phyloP scores from a whole-genome alignment of 2,888 invertebrate genomes.

The Phalera bucephala region DNA sequence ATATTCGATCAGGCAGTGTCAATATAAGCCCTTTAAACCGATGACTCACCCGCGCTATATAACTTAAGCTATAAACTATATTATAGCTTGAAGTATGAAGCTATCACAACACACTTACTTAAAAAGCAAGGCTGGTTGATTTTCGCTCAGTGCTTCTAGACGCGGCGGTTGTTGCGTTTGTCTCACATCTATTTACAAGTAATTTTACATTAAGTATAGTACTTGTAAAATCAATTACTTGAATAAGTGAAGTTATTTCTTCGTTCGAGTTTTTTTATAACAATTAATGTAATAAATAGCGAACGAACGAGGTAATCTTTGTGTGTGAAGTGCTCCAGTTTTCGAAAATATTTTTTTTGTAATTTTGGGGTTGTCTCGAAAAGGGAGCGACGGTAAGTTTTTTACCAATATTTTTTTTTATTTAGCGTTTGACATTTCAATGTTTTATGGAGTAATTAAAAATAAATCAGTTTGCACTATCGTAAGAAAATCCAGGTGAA shows the following conservation, averaged over 20 bases:
- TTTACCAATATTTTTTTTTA: constrained; percentile 4
- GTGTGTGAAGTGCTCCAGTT: constrained; percentile 44
- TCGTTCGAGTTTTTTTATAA: constrained; percentile 1
- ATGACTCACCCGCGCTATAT: too few species aligned
- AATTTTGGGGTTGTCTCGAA: constrained; percentile 27
- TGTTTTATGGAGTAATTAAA: too few species aligned
- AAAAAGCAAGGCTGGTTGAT: constrained; percentile 50
- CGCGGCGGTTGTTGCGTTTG: constrained; percentile 56
- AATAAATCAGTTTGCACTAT: too few species aligned
- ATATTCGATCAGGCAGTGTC: too few species aligned
- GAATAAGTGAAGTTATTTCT: constrained; percentile 31
- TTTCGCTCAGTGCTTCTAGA: constrained; percentile 47
- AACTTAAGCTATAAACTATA: background rate
- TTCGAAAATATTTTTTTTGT: constrained; percentile 13
- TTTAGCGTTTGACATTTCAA: too few species aligned
- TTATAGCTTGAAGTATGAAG: constrained; percentile 1
- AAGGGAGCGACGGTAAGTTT: constrained; percentile 36
- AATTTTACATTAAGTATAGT: constrained; percentile 56
- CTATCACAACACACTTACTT: constrained; percentile 32
- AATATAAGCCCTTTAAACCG: too few species aligned
- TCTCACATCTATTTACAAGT: constrained; percentile 50
- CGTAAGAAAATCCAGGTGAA: too few species aligned
- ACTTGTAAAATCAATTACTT: constrained; percentile 44
- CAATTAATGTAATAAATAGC: constrained; percentile 14
- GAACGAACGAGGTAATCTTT: constrained; percentile 39